Percentiles rank a stretch among this genome's conserved stretches.
Conservation (phyloP, 2,888 invertebrate genomes). For the Agonopterix heracliana region DNA sequence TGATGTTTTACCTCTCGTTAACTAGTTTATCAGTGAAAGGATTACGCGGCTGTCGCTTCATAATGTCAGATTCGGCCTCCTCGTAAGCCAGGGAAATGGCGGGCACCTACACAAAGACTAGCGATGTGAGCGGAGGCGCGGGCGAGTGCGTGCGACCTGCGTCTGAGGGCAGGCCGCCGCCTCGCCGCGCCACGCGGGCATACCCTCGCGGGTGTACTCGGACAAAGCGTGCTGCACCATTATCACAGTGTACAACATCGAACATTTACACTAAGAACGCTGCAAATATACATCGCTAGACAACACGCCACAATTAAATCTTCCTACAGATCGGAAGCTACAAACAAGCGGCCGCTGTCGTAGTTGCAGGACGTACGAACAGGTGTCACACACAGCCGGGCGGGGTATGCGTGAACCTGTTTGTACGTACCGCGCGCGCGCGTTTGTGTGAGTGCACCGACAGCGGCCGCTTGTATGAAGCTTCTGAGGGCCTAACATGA, state of each 20-base stretch:
- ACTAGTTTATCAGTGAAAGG: constrained; percentile 98
- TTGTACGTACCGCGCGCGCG: constrained; percentile 1
- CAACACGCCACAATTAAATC: constrained; percentile 16
- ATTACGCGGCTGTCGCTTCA: constrained; percentile 98
- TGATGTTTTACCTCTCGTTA: constrained; percentile 92
- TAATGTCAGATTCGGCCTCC: constrained; percentile 98
- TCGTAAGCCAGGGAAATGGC: constrained; percentile 99
- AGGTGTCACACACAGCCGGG: no score
- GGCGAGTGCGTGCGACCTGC: background rate
- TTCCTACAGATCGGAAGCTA: constrained; percentile 20
- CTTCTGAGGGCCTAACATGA: no score
- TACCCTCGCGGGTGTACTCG: constrained; percentile 27
- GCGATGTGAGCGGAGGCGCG: constrained; percentile 57
- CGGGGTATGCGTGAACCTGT: no score
- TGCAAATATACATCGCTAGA: constrained; percentile 19
- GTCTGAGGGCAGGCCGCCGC: constrained; percentile 17
- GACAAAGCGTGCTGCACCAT: constrained; percentile 55
- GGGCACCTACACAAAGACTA: constrained; percentile 88
- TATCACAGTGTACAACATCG: constrained; percentile 67
- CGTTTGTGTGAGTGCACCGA: background rate
- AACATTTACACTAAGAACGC: constrained; percentile 51
- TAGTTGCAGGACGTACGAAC: no score
- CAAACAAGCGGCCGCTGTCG: no score
- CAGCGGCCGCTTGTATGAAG: no score
- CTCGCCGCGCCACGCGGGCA: constrained; percentile 18